Conservation (phyloP, 2,888 invertebrate genomes). For the Calameuta pallipes region DNA sequence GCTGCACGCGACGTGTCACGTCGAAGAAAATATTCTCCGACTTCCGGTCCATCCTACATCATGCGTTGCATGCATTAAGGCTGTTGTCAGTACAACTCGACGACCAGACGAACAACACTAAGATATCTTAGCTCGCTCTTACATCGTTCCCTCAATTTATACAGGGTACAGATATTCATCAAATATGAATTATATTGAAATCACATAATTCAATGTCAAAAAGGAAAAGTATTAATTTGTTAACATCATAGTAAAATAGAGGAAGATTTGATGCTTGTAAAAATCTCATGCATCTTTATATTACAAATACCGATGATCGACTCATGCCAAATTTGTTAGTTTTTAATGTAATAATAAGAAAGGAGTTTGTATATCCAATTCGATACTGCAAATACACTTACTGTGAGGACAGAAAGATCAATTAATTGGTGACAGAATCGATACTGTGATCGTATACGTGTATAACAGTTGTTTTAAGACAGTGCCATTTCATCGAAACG, state of each 20-base stretch:
- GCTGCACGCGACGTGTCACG: conserved; percentile 62
- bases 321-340: neutral
- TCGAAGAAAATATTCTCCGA: conserved; percentile 62
- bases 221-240: neutral
- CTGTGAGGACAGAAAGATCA: neutral
- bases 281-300: neutral
- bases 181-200: neutral
- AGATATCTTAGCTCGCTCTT: conserved; percentile 28
- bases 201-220: neutral
- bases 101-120: conserved; percentile 50
- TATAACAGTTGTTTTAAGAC: neutral
- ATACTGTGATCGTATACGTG: neutral
- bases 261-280: neutral
- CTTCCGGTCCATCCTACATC: conserved; percentile 64
- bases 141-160: neutral
- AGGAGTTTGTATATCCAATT: neutral
- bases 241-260: neutral
- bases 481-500: neutral
- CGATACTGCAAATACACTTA: neutral
- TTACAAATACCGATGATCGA: neutral
- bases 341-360: neutral
- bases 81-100: conserved; percentile 61
- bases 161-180: neutral
- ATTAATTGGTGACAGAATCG: neutral
- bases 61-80: conserved; percentile 65